phyloP scores from a whole-genome alignment of 2,797 vertebrate species.

The Aulostomus chinensis region DNA sequence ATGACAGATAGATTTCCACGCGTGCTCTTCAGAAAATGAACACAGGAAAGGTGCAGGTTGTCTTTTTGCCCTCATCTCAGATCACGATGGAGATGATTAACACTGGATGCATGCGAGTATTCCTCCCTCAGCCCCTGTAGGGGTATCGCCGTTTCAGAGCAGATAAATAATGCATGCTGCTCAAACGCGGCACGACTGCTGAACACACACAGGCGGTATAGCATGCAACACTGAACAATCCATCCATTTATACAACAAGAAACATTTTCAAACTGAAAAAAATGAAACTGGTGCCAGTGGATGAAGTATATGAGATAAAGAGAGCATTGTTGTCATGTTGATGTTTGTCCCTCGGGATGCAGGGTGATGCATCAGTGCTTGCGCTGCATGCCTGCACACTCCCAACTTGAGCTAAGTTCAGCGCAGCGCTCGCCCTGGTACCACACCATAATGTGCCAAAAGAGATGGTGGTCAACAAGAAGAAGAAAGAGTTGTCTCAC shows the following conservation, averaged over 20 bases:
- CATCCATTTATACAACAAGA: too few relatives aligned
- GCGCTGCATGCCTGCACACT: constrained; percentile 41
- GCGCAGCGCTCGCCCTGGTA: constrained; percentile 1
- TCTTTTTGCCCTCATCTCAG: constrained; percentile 5
- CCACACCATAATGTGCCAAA: background rate
- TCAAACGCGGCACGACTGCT: constrained; percentile 51
- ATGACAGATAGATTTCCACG: constrained; percentile 29
- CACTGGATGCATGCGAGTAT: constrained; percentile 1
- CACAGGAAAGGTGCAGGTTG: constrained; percentile 7
- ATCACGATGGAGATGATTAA: constrained; percentile 13
- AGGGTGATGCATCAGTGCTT: constrained; percentile 1
- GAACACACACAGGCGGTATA: constrained; percentile 35
- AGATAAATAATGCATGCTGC: constrained; percentile 67
- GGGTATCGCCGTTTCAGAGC: constrained; percentile 48
- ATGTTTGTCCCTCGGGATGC: too few relatives aligned
- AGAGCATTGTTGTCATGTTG: too few relatives aligned
- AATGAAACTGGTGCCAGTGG: too few relatives aligned
- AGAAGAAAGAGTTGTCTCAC: constrained; percentile 42
- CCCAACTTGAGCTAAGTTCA: constrained; percentile 45
- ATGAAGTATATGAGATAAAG: too few relatives aligned
- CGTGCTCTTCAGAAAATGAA: constrained; percentile 8
- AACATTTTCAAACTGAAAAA: too few relatives aligned
- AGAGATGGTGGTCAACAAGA: background rate
- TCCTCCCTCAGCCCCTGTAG: constrained; percentile 10
- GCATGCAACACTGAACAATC: too few relatives aligned